A percentile compares a stretch with the other conserved stretches of the same genome.
These are phyloP conservation scores for Drosophila sp. DNA, from an alignment of 1,140 invertebrate species.

Conservation along the genomic window DNA sequence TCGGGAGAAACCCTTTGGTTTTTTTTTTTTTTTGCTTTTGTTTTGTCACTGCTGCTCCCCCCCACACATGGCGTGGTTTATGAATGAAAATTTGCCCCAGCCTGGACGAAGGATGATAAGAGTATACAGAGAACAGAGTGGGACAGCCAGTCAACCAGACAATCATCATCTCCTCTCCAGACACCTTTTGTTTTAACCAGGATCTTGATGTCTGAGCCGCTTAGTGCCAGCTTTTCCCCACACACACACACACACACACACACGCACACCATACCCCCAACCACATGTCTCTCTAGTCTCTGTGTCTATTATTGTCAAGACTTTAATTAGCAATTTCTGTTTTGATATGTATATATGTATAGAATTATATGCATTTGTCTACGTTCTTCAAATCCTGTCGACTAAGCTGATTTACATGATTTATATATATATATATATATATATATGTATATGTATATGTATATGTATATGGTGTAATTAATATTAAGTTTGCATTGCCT, in stretches of 20 bases:
- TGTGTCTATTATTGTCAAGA: slow-evolving; percentile 48
- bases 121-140: neutral
- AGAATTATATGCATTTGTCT: slow-evolving; percentile 33
- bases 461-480: slow-evolving; percentile 39
- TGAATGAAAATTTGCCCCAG: slow-evolving; percentile 49
- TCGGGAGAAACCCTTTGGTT: slow-evolving; percentile 35
- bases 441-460: slow-evolving; percentile 38
- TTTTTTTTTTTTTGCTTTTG: neutral
- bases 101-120: slow-evolving; percentile 40
- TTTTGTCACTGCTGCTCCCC: neutral
- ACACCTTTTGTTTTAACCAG: slow-evolving; percentile 50
- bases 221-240: slow-evolving; percentile 38
- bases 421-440: neutral
- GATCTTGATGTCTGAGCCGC: slow-evolving; percentile 57
- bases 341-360: slow-evolving; percentile 12
- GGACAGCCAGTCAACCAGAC: slow-evolving; percentile 29
- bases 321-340: slow-evolving; percentile 58
- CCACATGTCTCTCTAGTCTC: neutral
- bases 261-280: neutral
- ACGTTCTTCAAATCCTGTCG: slow-evolving; percentile 16
- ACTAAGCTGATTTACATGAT: slow-evolving; percentile 33
- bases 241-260: neutral
- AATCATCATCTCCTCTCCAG: slow-evolving; percentile 31
- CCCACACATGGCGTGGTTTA: slow-evolving; percentile 2
- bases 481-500: slow-evolving; percentile 24